Evolutionary conservation across 92 coral and sea anemone genomes (phyloP), one percentile per base, ranked within the genome.

Genomic region (Isaurus tuberculatus): DNA sequence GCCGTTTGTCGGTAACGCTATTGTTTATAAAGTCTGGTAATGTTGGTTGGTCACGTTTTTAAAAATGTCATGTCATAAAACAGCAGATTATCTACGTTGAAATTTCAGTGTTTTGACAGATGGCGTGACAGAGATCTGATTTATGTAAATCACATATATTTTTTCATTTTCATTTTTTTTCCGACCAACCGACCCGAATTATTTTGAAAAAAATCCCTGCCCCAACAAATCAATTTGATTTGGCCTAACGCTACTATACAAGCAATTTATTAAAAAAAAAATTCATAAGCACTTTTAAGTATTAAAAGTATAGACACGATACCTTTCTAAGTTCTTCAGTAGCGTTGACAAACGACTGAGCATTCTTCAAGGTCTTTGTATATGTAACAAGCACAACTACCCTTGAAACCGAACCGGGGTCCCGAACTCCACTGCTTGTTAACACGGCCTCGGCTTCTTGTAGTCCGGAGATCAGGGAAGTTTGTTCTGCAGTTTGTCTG

Each of bases 351-450:
- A 92, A 33, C 3, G 86, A 48, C 30, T 70, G 57, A 11, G 73
- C 64, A 13, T 91, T 91, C 26, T 87, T 89, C 61, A 73, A 71
- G 28, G 83, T 90, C 17, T 66, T 81, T 17, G 91, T 93, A 70
- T 90, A 91, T 27, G 95, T 90, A 46, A 90, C 57, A 80, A 92
- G 32, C 14, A 90, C 78, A 11, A 78, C 88, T 9, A 87, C 85
- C 8, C 90, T 86, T 9, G 73, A 31, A 6, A 77, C 86, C 36
- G 34, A 51, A 34, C 73, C 11, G 28, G 67, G 80, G 11, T 48
- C 74, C 28, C 94, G 85, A 29, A 73, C 80, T 20, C 91, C 83
- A 11, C 88, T 65, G 25, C 49, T 71, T 17, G 63, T 78, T 28
- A 92, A 49, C 10, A 88, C 22, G 3, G 33, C 65, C 30, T 46